These are phyloP conservation scores for Poeciliopsis paucimaculata DNA, from an alignment of 2,797 vertebrate genomes.

Conservation along the genomic window DNA sequence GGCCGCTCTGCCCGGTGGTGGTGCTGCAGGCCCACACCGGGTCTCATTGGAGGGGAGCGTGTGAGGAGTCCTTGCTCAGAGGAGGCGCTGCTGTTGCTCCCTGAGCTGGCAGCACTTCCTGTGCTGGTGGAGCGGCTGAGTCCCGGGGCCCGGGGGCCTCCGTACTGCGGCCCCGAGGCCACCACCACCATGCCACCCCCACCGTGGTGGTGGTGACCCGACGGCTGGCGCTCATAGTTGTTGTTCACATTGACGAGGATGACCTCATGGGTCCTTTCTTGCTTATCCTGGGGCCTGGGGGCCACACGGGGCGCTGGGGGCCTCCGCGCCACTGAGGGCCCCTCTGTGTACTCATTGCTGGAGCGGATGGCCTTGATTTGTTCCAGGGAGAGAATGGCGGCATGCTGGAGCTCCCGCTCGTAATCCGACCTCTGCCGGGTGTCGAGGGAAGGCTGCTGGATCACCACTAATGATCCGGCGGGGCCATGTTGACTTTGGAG, in stretches of 20 bases:
- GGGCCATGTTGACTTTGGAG: slow-evolving; percentile 91
- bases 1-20: slow-evolving; percentile 81
- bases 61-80: slow-evolving; percentile 91
- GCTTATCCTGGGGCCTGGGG: slow-evolving; percentile 87
- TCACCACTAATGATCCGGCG: slow-evolving; percentile 87
- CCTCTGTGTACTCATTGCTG: slow-evolving; percentile 96
- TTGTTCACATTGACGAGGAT: slow-evolving; percentile 95
- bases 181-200: slow-evolving; percentile 57
- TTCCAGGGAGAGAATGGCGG: slow-evolving; percentile 92
- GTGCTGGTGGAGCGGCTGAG: slow-evolving; percentile 94
- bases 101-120: slow-evolving; percentile 92
- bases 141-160: slow-evolving; percentile 77
- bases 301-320: slow-evolving; percentile 79
- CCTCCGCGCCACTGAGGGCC: slow-evolving; percentile 86
- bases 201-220: slow-evolving; percentile 61
- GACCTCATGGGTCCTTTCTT: slow-evolving; percentile 94
- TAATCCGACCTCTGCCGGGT: slow-evolving; percentile 88
- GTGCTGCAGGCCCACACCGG: slow-evolving; percentile 64
- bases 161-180: slow-evolving; percentile 66
- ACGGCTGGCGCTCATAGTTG: slow-evolving; percentile 86
- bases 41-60: slow-evolving; percentile 83
- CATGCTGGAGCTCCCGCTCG: slow-evolving; percentile 87
- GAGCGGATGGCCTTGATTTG: slow-evolving; percentile 96
- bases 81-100: slow-evolving; percentile 91
- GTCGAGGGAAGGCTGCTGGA: slow-evolving; percentile 90